These are phyloP conservation scores for Troglohyphantes excavatus DNA, from an alignment of 2,888 invertebrate species.

Conservation along the genomic window DNA sequence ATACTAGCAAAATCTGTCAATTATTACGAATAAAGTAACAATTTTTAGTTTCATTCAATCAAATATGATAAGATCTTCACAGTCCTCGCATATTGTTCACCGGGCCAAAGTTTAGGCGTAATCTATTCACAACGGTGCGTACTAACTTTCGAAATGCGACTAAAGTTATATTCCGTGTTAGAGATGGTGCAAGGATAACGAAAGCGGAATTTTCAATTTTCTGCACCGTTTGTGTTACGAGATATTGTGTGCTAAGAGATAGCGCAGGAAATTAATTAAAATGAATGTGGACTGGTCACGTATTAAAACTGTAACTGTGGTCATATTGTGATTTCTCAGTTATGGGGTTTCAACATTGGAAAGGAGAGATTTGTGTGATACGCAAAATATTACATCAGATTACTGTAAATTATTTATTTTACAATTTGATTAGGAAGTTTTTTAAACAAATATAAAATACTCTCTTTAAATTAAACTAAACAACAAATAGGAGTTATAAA, in stretches of 20 bases:
- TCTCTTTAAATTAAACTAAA: too few species aligned
- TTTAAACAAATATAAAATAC: too few species aligned
- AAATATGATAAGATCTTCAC: background rate
- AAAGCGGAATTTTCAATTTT: slow-evolving; percentile 68
- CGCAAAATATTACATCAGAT: too few species aligned
- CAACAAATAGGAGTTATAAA: too few species aligned
- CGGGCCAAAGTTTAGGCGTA: background rate
- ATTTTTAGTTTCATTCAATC: background rate
- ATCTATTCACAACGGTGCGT: background rate
- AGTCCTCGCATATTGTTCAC: background rate
- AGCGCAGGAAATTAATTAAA: slow-evolving; percentile 55
- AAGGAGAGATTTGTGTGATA: too few species aligned
- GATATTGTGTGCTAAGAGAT: background rate
- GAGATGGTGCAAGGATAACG: slow-evolving; percentile 25
- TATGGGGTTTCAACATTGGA: too few species aligned
- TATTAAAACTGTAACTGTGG: background rate
- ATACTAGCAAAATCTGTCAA: too few species aligned
- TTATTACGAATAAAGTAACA: too few species aligned
- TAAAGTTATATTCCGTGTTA: background rate
- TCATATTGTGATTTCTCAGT: too few species aligned
- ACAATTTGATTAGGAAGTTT: too few species aligned
- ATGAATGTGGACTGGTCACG: background rate
- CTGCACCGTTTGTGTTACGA: slow-evolving; percentile 44
- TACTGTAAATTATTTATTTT: too few species aligned
- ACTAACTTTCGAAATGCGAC: background rate